These are phyloP conservation scores for Paralichthys olivaceus DNA, from an alignment of 2,113 vertebrate species.

Conservation along the genomic window DNA sequence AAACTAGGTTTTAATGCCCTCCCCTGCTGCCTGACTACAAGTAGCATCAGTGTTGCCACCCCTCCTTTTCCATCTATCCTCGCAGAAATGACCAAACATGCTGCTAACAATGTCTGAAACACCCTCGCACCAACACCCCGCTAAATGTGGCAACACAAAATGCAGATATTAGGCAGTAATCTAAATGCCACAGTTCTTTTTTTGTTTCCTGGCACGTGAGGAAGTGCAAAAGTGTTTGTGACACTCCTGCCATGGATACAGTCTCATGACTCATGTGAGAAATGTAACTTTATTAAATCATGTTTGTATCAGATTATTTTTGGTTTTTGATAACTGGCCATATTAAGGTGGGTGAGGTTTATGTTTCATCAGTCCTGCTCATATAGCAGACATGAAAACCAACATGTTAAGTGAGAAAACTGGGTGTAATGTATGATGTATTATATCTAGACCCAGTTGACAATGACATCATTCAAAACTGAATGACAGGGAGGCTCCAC, in stretches of 20 bases:
- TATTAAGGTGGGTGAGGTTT: conserved; percentile 30
- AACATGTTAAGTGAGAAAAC: conserved; percentile 51
- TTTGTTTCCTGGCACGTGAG: conserved; percentile 15
- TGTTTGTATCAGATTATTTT: conserved; percentile 35
- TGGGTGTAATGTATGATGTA: conserved; percentile 44
- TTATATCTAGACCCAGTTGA: conserved; percentile 42
- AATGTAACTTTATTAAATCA: conserved; percentile 30
- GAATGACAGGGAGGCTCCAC: conserved; percentile 14
- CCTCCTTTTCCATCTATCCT: conserved; percentile 65
- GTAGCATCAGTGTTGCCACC: conserved; percentile 70
- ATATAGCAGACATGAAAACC: conserved; percentile 21
- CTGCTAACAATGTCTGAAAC: conserved; percentile 54
- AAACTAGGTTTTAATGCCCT: conserved; percentile 82
- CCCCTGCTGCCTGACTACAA: conserved; percentile 81
- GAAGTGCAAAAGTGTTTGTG: conserved; percentile 7
- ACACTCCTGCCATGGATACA: neutral
- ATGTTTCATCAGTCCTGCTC: conserved; percentile 24
- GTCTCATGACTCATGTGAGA: conserved; percentile 10
- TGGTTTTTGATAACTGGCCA: conserved; percentile 2
- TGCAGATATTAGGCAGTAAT: conserved; percentile 48
- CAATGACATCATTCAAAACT: conserved; percentile 63
- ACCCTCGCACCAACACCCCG: conserved; percentile 25
- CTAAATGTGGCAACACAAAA: conserved; percentile 49
- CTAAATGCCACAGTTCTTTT: conserved; percentile 46
- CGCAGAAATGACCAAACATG: conserved; percentile 69